These are phyloP conservation scores for Pantherophis guttatus DNA, from an alignment of 2,113 vertebrate species.

Conservation along the genomic window DNA sequence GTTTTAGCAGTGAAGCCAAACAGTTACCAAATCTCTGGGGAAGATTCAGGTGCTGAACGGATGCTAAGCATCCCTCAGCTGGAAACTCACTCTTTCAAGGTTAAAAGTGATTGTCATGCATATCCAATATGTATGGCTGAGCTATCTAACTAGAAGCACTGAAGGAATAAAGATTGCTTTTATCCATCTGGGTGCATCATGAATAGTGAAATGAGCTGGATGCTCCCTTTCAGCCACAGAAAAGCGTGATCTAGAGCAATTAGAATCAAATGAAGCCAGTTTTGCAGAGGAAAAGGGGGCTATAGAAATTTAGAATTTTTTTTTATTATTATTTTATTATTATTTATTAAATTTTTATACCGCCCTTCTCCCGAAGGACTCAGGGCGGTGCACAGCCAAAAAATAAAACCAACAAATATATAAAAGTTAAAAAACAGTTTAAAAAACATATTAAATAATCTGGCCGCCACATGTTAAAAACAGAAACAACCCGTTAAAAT, in stretches of 20 bases:
- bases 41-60: conserved; percentile 39
- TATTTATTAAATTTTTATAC: no score
- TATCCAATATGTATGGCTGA: conserved; percentile 24
- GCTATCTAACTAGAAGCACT: conserved; percentile 24
- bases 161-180: conserved; percentile 41
- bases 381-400: no score
- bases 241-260: conserved; percentile 14
- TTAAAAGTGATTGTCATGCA: conserved; percentile 22
- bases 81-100: conserved; percentile 38
- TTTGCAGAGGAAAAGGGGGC: not conserved
- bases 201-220: conserved; percentile 44
- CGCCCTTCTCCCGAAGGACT: no score
- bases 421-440: no score
- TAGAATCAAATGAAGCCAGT: conserved; percentile 32
- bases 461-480: no score
- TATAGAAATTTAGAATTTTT: not conserved
- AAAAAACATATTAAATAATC: no score
- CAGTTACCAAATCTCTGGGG: conserved; percentile 24
- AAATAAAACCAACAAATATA: no score
- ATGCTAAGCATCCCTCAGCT: conserved; percentile 42
- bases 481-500: no score
- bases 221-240: conserved; percentile 18
- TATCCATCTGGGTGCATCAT: conserved; percentile 28
- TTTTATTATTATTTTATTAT: no score
- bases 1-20: conserved; percentile 33